Base-by-base conservation (phyloP, 2,113 vertebrate genomes). In the Seriola aureovittata region DNA sequence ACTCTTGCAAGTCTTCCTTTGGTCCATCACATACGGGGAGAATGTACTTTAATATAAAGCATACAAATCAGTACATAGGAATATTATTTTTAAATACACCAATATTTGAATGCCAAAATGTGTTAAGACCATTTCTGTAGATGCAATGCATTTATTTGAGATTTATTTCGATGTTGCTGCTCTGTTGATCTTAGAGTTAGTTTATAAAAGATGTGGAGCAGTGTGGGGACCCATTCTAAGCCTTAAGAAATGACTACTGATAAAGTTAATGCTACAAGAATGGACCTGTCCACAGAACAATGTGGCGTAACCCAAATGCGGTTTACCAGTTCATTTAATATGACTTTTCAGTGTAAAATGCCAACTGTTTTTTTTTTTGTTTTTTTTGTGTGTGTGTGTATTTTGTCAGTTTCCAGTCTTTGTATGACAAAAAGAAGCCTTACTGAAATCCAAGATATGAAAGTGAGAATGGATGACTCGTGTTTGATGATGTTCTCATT, bases 401-500 rank as follows among this genome's bases (percentile, higher is more conserved):
- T 82, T 86, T 89, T 74, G 76, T 78, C 83, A 14, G n/a, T 88
- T 78, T 82, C 34, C 70, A 46, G 46, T 88, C 76, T 89, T 86
- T 84, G 67, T 78, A 77, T 70, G 73, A 84, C 12, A 70, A 86
- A 60, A 86, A 77, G 48, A 82, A 75, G 91, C 90, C 92, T 93
- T 90, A 81, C 32, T 79, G 57, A 44, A 85, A 83, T 74, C 90
- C 81, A 84, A 92, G 78, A 93, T 71, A 93, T 95, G 93, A 95
- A 85, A 87, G 89, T 95, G 94, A 94, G 95, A 95, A 94, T 90
- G 81, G 57, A 90, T 94, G 94, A 95, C 86, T 94, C 83, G 1
- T 50, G 77, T 66, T 65, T 79, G 91, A 95, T 34, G 94, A 95
- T 84, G 91, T 93, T 95, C 94, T 96, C 94, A 91, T 95, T 93